Base-by-base conservation (phyloP, 2,797 vertebrate species). In the Sebastes reedi region DNA sequence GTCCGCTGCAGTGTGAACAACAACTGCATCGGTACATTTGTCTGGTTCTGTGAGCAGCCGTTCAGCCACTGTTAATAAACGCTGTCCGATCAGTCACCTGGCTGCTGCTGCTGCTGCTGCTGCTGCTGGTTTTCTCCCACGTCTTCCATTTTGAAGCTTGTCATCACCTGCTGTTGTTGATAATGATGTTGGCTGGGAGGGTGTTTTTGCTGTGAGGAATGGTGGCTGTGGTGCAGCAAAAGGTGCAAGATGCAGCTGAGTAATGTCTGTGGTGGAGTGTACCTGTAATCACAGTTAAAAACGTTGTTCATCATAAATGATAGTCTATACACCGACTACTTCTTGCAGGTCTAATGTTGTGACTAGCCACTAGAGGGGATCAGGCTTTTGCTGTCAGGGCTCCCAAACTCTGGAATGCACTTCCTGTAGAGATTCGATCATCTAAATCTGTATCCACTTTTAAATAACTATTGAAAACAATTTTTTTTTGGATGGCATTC, bases 31-130 rank as follows among this genome's bases (percentile, higher is more conserved):
- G 9, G 18, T 72, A 18, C 68, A n/a, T 73, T 77, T 71, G 56
- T 75, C 39, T 42, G 69, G 27, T 50, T 75, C 20, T 79, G 4
- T 64, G 55, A 80, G 55, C 36, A 20, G 56, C 20, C 54, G 4
- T 10, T 13, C 69, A 39, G 58, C 72, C 67, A 61, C 72, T 42
- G 67, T 65, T 81, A 36, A 80, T 75, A 56, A 75, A 77, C 24
- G 18, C 68, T 18, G 30, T 72, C 60, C 64, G 30, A 30, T 86
- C 85, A 34, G 24, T 86, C 82, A 83, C 50, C 60, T 34, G 58
- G 25, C 42, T 60, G 70, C 64, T 56, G 62, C 11, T 64, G 34
- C 46, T 50, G 42, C 42, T 46, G 42, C 42, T 39, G 36, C 39
- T 18, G 69, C 62, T 56, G 20, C 20, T 18, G 69, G 60, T 56